Evolutionary conservation across 2,888 invertebrate species (phyloP), one percentile per base, ranked within the genome.

Genomic region (Conistra vaccinii): DNA sequence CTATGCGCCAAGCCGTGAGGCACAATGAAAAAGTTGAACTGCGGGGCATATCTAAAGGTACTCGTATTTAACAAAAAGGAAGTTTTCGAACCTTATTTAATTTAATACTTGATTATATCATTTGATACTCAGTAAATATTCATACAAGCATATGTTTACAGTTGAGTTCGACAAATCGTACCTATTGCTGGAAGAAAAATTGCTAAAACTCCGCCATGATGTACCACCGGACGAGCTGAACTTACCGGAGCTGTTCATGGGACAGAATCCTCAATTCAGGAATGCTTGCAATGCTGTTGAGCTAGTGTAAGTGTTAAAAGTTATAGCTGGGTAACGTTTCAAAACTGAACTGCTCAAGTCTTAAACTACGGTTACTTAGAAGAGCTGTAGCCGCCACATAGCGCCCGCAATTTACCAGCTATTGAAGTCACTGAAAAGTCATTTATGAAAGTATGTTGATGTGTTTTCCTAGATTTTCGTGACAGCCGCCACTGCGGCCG

Each of bases 201-300:
- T 84, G 23, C 4, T 3, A 1, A 23, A 20, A 4, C 29, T 66
- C 1, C 35, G 55, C 2, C 3, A n/a, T 12, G 68, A 73, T 1
- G 10, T 0, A 0, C 29, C 73, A 4, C n/a, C 14, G 0, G 61
- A 70, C 1, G 51, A 39, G 2, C 2, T 63, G 6, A 3, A 9
- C 0, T 85, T 95, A 51, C 97, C 97, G 0, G 89, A 94, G 61
- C 93, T 95, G 71, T 91, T 91, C 62, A 91, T 95, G 83, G 97
- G 97, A 4, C 92, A 95, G 78, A 97, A 97, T 90, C 86, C 91
- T 2, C 86, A 93, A 65, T 97, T 97, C 89, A 91, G 91, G 32
- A 93, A 93, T 73, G 97, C 97, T 0, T 97, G 97, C 0, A 92
- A 93, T 53, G 96, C 95, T 63, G 87, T 97, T 48, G 96, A 96